Evolutionary conservation across 1,140 invertebrate species (phyloP), one percentile per base, ranked within the genome.

Genomic region (Trialeurodes vaporariorum): DNA sequence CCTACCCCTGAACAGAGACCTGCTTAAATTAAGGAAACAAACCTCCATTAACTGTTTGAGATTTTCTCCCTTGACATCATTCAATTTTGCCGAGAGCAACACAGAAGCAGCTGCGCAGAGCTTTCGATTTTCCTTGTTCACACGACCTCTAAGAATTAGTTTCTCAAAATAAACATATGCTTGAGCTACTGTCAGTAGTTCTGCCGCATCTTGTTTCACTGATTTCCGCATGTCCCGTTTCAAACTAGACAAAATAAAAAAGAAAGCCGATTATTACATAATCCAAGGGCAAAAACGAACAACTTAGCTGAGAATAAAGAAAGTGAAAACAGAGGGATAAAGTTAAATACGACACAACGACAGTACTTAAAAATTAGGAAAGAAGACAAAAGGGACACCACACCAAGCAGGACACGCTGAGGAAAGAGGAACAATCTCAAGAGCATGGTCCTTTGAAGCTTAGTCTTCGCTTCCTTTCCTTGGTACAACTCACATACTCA

Each of bases 161-260:
- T 96, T 96, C 79, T 98, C 96, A 82, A 97, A 98, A 79, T 96
- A 98, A 26, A 98, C 95, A 78, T 98, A 98, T 0, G 94, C 90
- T 80, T 96, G 93, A 34, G 95, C 94, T 23, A 98, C 92, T 12
- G 92, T 95, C 68, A 97, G 80, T 59, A 96, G 80, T 80, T 98
- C 95, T 70, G 90, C 83, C 70, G 87, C 88, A 77, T 96, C 93
- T 68, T 87, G 81, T 78, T 92, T 92, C 1, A 91, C 92, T 69
- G 98, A 96, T 81, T 93, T 92, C 24, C 90, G 83, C 93, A 98
- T 94, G 82, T 98, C 94, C 72, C 91, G 85, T 80, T 98, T 98
- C 63, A 98, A 85, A 76, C 92, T 94, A 77, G 34, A 79, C 77
- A 70, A 72, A 77, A 76, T 70, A 68, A 23, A 63, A 40, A 26